phyloP scores from a whole-genome alignment of 1,140 invertebrate species.

The Drosophila melanogaster region Release_6_plus_ISO1_MT NT_033777.3:26848001-26848500 shows the following conservation, averaged over 20 bases:
- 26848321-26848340: not conserved
- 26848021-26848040: constrained; percentile 21
- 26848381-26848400: constrained; percentile 82
- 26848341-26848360: not conserved
- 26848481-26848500: constrained; percentile 75
- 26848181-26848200: constrained; percentile 59
- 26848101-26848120: constrained; percentile 56
- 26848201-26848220: constrained; percentile 50
- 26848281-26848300: constrained; percentile 51
- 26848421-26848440: constrained; percentile 50
- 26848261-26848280: constrained; percentile 25
- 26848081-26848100: constrained; percentile 79
- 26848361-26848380: constrained; percentile 76
- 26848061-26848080: constrained; percentile 46
- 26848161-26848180: constrained; percentile 62
- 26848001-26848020: constrained; percentile 20
- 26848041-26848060: constrained; percentile 26
- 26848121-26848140: constrained; percentile 11
- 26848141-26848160: constrained; percentile 28
- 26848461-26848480: constrained; percentile 38
- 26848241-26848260: constrained; percentile 34
- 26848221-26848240: constrained; percentile 53
- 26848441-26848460: constrained; percentile 25
- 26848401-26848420: constrained; percentile 68
- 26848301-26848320: constrained; percentile 26